Conservation (phyloP, 1,140 invertebrate genomes). For the Bicyclus anynana region DNA sequence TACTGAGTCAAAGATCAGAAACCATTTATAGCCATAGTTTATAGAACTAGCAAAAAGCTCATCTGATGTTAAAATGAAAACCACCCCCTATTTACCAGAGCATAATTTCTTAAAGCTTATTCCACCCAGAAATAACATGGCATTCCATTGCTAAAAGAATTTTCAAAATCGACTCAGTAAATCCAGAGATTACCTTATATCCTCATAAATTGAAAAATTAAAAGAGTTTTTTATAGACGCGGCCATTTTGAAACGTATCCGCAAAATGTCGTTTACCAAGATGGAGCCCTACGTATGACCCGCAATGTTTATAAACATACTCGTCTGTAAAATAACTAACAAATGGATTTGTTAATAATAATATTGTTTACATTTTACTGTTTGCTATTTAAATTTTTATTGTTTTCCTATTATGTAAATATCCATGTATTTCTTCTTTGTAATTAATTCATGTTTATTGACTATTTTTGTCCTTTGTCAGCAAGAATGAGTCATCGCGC, state of each 20-base stretch:
- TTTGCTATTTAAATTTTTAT: neutral
- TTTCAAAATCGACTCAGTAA: no score
- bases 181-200: no score
- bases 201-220: no score
- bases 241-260: neutral
- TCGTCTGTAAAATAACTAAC: slow-evolving; percentile 6
- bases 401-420: neutral
- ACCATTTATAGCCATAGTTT: no score
- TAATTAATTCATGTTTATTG: slow-evolving; percentile 1
- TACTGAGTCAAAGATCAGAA: no score
- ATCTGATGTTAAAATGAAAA: no score
- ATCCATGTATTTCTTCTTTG: slow-evolving; percentile 1
- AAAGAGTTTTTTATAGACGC: no score
- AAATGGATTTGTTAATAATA: neutral
- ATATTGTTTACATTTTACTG: neutral
- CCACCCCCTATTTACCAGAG: no score
- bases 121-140: no score
- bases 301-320: neutral
- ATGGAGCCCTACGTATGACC: neutral
- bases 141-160: no score
- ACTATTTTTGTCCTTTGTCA: slow-evolving; percentile 13
- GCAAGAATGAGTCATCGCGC: slow-evolving; percentile 15
- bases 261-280: neutral
- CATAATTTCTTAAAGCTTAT: no score
- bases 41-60: no score